phyloP scores from a whole-genome alignment of 2,113 vertebrate species.

The Acanthisitta chloris region DNA sequence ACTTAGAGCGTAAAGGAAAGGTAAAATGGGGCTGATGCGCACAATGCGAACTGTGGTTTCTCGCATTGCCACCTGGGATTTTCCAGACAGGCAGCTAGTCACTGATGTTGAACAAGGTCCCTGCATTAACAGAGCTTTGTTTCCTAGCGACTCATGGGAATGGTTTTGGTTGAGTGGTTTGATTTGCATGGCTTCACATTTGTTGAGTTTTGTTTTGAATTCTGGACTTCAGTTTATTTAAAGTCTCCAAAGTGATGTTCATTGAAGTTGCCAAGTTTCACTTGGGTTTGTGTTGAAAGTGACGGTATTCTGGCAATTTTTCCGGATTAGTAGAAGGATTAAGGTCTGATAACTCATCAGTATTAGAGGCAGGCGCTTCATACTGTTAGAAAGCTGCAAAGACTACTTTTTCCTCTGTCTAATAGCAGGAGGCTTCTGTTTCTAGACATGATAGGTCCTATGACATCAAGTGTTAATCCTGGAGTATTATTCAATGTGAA shows the following conservation, averaged over 20 bases:
- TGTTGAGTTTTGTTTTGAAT: background rate
- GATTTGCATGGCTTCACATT: slow-evolving; percentile 15
- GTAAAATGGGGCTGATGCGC: background rate
- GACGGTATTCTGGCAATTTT: slow-evolving; percentile 18
- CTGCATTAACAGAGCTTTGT: background rate
- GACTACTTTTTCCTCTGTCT: background rate
- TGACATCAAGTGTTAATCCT: background rate
- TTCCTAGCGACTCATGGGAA: background rate
- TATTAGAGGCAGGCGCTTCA: background rate
- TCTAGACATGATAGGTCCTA: background rate
- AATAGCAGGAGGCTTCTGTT: background rate
- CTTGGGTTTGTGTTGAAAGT: slow-evolving; percentile 8
- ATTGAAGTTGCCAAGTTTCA: slow-evolving; percentile 21
- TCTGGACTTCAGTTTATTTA: slow-evolving; percentile 10
- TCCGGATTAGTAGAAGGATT: slow-evolving; percentile 6
- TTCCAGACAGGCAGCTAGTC: background rate
- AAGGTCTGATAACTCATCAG: slow-evolving; percentile 17
- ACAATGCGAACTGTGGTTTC: background rate
- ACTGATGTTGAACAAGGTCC: background rate
- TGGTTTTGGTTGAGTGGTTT: slow-evolving; percentile 28
- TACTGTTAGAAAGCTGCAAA: background rate
- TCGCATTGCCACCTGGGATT: background rate
- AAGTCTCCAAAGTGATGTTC: background rate
- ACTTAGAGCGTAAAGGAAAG: background rate
- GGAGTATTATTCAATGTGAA: background rate